A percentile compares a stretch with the other conserved stretches of the same genome.
These are phyloP conservation scores for Pangasianodon gigas DNA, from an alignment of 2,113 vertebrate genomes.

Conservation along the genomic window DNA sequence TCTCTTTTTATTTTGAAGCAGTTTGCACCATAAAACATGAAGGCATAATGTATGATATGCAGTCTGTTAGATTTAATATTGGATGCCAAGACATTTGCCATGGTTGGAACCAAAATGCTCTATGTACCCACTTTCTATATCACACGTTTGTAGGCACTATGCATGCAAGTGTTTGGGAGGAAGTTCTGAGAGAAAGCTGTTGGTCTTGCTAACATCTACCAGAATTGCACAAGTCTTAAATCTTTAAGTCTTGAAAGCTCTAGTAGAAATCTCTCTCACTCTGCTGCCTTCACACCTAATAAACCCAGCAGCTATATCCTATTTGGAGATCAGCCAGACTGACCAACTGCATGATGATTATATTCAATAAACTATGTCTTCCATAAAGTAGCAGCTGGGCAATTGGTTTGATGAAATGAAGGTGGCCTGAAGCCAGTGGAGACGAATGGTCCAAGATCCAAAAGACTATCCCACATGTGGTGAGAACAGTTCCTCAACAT, in stretches of 20 bases:
- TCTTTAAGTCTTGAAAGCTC: background rate
- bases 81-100: background rate
- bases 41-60: background rate
- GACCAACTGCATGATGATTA: background rate
- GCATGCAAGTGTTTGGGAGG: background rate
- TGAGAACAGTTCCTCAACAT: background rate
- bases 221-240: background rate
- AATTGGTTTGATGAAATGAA: constrained; percentile 7
- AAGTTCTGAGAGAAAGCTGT: background rate
- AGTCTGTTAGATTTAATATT: background rate
- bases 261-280: background rate
- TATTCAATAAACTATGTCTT: background rate
- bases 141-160: background rate
- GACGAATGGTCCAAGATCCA: background rate
- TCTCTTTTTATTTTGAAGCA: background rate
- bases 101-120: background rate
- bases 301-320: background rate
- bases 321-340: background rate
- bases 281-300: background rate
- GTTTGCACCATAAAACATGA: background rate
- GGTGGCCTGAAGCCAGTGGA: background rate
- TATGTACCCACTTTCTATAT: background rate
- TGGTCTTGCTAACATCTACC: background rate
- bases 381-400: background rate
- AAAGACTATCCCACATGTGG: background rate